Percentiles rank a stretch among this genome's conserved stretches.
Conservation (phyloP, 2,888 invertebrate genomes). For the Iphiclides podalirius region DNA sequence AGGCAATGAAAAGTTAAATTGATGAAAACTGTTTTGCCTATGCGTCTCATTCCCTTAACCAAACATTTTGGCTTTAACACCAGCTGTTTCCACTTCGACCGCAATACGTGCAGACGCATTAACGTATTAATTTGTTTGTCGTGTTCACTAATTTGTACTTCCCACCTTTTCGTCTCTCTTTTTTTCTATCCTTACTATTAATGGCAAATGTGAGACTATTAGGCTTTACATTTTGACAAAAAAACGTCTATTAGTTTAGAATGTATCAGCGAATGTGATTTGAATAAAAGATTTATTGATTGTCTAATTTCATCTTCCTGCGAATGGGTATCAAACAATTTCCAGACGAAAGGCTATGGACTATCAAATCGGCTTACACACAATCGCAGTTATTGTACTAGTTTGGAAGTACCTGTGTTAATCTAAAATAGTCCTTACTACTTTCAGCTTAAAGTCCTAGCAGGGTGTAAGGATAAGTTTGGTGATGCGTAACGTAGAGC, state of each 20-base stretch:
- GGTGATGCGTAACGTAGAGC: slow-evolving; percentile 56
- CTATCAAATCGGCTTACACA: slow-evolving; percentile 66
- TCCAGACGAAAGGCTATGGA: slow-evolving; percentile 54
- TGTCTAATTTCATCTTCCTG: slow-evolving; percentile 33
- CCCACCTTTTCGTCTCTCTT: slow-evolving; percentile 47
- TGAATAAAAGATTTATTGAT: too few species aligned
- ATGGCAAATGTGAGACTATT: slow-evolving; percentile 1
- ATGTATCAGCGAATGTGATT: too few species aligned
- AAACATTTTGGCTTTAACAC: slow-evolving; percentile 20
- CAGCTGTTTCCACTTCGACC: slow-evolving; percentile 67
- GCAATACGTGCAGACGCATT: slow-evolving; percentile 35
- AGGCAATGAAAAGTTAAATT: neutral
- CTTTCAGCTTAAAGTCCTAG: slow-evolving; percentile 37
- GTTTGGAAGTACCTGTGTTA: slow-evolving; percentile 31
- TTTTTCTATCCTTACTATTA: slow-evolving; percentile 23
- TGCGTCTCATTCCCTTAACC: too few species aligned
- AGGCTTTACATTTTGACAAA: too few species aligned
- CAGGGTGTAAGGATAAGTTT: slow-evolving; percentile 39
- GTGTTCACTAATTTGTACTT: slow-evolving; percentile 71
- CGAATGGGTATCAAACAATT: slow-evolving; percentile 58
- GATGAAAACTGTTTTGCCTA: too few species aligned
- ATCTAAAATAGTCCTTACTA: slow-evolving; percentile 42
- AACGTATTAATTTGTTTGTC: slow-evolving; percentile 70
- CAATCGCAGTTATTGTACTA: slow-evolving; percentile 56
- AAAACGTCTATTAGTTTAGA: too few species aligned